Conservation (phyloP, 2,888 invertebrate genomes). For the Drosophila dives region DNA sequence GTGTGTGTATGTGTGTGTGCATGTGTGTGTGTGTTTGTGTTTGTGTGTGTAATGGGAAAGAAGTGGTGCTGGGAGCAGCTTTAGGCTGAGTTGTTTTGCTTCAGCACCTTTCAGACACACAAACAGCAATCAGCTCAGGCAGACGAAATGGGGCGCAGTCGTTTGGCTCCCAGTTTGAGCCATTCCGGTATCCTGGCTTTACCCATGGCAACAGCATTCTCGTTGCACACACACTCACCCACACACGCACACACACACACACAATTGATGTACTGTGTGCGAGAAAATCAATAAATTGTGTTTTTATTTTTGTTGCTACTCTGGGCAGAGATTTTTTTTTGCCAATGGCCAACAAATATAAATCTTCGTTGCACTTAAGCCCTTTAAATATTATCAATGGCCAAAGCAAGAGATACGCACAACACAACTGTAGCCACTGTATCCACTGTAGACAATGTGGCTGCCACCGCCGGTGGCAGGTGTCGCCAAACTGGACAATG, state of each 20-base stretch:
- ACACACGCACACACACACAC: slow-evolving; percentile 12
- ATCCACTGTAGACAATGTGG: not conserved
- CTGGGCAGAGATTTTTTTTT: slow-evolving; percentile 47
- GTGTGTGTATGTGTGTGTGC: not conserved
- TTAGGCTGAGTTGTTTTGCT: slow-evolving; percentile 69
- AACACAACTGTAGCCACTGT: slow-evolving; percentile 14
- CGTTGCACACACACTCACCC: slow-evolving; percentile 14
- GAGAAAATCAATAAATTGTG: slow-evolving; percentile 78
- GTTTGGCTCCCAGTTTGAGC: slow-evolving; percentile 48
- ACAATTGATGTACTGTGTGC: slow-evolving; percentile 40
- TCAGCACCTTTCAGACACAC: slow-evolving; percentile 66
- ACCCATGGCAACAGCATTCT: slow-evolving; percentile 63
- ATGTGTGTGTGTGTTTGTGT: not conserved
- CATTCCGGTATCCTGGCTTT: slow-evolving; percentile 22
- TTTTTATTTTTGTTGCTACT: slow-evolving; percentile 53
- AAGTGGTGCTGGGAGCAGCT: not conserved
- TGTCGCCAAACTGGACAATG: slow-evolving; percentile 21
- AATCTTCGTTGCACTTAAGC: slow-evolving; percentile 75
- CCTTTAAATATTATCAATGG: slow-evolving; percentile 78
- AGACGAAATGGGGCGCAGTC: slow-evolving; percentile 60
- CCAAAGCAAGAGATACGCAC: slow-evolving; percentile 39
- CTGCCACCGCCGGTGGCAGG: slow-evolving; percentile 20
- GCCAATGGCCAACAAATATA: slow-evolving; percentile 73
- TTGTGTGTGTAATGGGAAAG: not conserved
- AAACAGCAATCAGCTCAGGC: slow-evolving; percentile 59